These are phyloP conservation scores for Zoanthus sociatus DNA, from an alignment of 92 coral and sea anemone genomes.

Conservation along the genomic window DNA sequence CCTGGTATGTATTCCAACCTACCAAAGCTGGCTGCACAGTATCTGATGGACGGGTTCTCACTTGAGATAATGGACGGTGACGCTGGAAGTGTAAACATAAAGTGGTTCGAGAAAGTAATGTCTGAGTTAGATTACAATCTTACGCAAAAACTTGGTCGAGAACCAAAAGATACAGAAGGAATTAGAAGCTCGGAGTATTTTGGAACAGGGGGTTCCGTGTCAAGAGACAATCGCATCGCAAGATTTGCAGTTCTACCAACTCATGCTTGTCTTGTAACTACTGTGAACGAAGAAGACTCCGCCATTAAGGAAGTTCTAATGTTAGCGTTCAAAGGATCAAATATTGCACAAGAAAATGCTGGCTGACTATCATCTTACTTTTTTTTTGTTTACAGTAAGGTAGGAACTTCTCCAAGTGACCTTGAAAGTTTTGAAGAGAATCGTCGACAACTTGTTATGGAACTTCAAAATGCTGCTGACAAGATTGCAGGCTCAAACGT, in stretches of 20 bases:
- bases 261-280: slow-evolving; percentile 13
- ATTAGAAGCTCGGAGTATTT: slow-evolving; percentile 28
- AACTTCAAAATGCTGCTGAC: slow-evolving; percentile 30
- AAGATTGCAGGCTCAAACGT: slow-evolving; percentile 31
- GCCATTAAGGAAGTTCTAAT: slow-evolving; percentile 19
- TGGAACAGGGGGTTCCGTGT: slow-evolving; percentile 43
- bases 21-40: slow-evolving; percentile 42
- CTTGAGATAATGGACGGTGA: slow-evolving; percentile 63
- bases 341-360: slow-evolving; percentile 29
- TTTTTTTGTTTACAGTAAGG: slow-evolving; percentile 21
- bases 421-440: slow-evolving; percentile 30
- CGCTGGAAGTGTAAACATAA: slow-evolving; percentile 45
- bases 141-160: slow-evolving; percentile 6
- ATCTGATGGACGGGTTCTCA: slow-evolving; percentile 44
- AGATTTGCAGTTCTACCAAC: slow-evolving; percentile 46
- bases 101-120: slow-evolving; percentile 53
- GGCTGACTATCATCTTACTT: slow-evolving; percentile 14
- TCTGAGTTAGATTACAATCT: slow-evolving; percentile 12
- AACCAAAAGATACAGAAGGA: slow-evolving; percentile 59
- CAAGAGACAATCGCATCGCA: slow-evolving; percentile 57
- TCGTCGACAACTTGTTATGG: slow-evolving; percentile 31
- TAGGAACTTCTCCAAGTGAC: slow-evolving; percentile 9
- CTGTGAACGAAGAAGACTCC: slow-evolving; percentile 28
- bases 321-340: slow-evolving; percentile 30
- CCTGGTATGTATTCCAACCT: slow-evolving; percentile 9